Evolutionary conservation across 2,113 vertebrate genomes (phyloP), one percentile per base, ranked within the genome.

Genomic region (Lamprotornis superbus): DNA sequence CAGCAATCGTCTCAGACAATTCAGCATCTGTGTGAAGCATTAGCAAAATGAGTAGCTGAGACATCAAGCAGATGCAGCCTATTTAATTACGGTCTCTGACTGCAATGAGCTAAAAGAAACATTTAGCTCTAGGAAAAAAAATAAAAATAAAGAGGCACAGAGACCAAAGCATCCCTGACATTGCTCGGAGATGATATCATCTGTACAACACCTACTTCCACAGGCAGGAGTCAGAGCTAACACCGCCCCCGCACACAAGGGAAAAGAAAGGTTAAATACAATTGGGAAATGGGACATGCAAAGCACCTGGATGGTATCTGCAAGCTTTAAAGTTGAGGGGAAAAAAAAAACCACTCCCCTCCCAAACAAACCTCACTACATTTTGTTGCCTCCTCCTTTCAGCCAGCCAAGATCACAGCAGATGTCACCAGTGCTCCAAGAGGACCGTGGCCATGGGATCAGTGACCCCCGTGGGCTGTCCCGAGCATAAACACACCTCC

Each of bases 31-130:
- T 75, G 87, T 76, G 69, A 84, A 68, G 87, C 84, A 75, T 91
- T 82, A 95, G 74, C 60, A 73, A 87, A 91, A 94, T 64, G 77
- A 92, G 93, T 56, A 75, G 91, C 93, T 82, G 28, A 82, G 87
- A 89, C 85, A 91, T 60, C 52, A 84, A 57, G 89, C 89, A 87
- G 91, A 94, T 79, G 89, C 73, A 91, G 87, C 44, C 69, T 83
- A 47, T 79, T 92, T 94, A 94, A 96, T 89, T 39, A 97, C 0
- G 18, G 87, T 42, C 75, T 89, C 53, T 84, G 83, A n/a, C 67
- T 65, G 55, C 76, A 81, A 20, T 25, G 52, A 89, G 61, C 89
- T 94, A n/a, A 81, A 83, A 89, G 87, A 95, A 95, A 93, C 61
- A 71, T 30, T 91, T 59, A 94, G 83, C 87, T 89, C 64, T 40